Conservation (phyloP, 2,113 vertebrate species). For the Brachypodius melanocephalos region DNA sequence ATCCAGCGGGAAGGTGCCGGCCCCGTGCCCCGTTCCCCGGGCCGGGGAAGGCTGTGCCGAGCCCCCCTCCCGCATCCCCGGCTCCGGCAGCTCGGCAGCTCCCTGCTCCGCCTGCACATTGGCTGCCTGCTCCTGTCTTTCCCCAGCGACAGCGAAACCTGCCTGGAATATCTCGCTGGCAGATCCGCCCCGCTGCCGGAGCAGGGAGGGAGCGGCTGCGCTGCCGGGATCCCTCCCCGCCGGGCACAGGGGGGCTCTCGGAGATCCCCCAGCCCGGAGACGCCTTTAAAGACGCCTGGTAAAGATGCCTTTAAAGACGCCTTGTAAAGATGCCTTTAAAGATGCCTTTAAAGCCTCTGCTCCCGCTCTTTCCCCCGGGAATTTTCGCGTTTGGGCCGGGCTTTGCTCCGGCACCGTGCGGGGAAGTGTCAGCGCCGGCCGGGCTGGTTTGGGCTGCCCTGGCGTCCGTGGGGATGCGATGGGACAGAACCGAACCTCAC, state of each 20-base stretch:
- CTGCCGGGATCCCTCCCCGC: not conserved
- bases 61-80: not conserved
- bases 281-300: not conserved
- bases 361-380: accelerated
- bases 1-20: not conserved
- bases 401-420: not conserved
- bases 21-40: not conserved
- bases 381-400: accelerated
- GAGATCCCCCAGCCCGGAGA: not conserved
- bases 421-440: not conserved
- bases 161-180: not conserved
- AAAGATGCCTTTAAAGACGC: not conserved
- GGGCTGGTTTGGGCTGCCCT: not conserved
- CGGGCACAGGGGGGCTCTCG: not conserved
- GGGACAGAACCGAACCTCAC: not conserved
- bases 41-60: not conserved
- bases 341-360: not conserved
- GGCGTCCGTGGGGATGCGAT: accelerated
- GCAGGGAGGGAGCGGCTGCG: not conserved
- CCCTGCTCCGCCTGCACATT: not conserved
- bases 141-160: slow-evolving; percentile 38
- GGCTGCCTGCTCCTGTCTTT: slow-evolving; percentile 2
- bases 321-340: no score
- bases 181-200: not conserved
- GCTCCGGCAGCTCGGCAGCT: not conserved